Base-by-base conservation (phyloP, 2,888 invertebrate genomes). In the Troides aeacus region DNA sequence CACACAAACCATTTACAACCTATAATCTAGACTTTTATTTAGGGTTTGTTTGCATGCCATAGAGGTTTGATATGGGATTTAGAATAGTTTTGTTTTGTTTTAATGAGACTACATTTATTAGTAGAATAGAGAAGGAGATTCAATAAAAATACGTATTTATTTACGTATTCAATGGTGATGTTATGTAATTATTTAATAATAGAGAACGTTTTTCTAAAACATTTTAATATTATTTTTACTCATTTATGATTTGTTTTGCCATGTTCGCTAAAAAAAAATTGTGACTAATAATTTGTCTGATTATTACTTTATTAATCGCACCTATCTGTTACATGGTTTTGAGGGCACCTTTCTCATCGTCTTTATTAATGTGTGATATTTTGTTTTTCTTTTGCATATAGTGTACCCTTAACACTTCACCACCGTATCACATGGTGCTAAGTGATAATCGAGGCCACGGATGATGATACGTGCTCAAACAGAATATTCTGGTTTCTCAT, bases 251-350 rank as follows among this genome's bases (percentile, higher is more conserved):
- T 18, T 53, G 18, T n/a, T 30, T 30, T n/a, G 53, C n/a, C n/a
- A 7, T 46, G 53, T 53, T 5, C 6, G 8, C n/a, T 53, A n/a
- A 53, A 50, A 50, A 50, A 18, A 50, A 46, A 15, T 12, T 53
- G n/a, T 53, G n/a, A 53, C 53, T 53, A 53, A 53, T 53, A 53
- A 53, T 12, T 5, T n/a, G 53, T 53, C 7, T 58, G 58, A 24
- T 24, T 53, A 7, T 46, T 18, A 24, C 24, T 24, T 64, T 56
- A 56, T 64, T 64, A 64, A 60, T 42, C 8, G 64, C 58, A 63
- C 62, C 53, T 42, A n/a, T 57, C 23, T 66, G 39, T 66, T 61
- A 57, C 57, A n/a, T 71, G 62, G 50, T 66, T 61, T 69, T 62
- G 56, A 63, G 62, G 62, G 63, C 63, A 69, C 68, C 18, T 69